A percentile compares a stretch with the other conserved stretches of the same genome.
Evolutionary conservation across 2,797 vertebrate species (phyloP).

Genomic region (Gallirallus australis): DNA sequence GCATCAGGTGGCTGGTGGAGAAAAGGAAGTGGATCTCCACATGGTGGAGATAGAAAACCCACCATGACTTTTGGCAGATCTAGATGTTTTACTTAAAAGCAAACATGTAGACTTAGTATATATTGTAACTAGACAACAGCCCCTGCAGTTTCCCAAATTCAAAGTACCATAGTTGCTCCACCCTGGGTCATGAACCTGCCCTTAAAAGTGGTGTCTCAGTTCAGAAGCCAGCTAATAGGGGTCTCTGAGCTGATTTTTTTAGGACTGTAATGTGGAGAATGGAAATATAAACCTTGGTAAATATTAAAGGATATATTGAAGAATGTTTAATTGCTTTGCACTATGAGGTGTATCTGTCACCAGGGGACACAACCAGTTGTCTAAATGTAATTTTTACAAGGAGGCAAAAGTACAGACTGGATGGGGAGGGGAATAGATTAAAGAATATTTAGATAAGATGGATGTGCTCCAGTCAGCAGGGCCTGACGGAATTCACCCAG

Average conservation of each 20-base stretch:
- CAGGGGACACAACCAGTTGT: not conserved
- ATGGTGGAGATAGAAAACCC: not conserved
- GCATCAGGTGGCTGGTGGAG: not conserved
- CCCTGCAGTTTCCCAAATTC: not conserved
- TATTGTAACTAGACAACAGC: not conserved
- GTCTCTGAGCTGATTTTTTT: not conserved
- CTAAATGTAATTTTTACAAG: constrained; percentile 1
- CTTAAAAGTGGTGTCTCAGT: not conserved
- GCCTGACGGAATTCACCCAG: constrained; percentile 48
- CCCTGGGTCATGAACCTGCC: not conserved
- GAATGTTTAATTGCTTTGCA: not conserved
- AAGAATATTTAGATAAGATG: constrained; percentile 53
- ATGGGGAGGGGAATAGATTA: not conserved
- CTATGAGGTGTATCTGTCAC: not conserved
- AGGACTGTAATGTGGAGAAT: not conserved
- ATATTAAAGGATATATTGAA: not conserved
- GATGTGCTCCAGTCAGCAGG: constrained; percentile 13
- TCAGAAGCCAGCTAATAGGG: not conserved
- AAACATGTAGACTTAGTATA: not conserved
- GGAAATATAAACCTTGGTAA: not conserved
- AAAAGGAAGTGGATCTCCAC: not conserved
- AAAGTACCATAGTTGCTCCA: not conserved
- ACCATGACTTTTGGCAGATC: not conserved
- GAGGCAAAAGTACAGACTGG: not conserved
- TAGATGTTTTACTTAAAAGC: not conserved